A percentile compares a stretch with the other conserved stretches of the same genome.
Conservation (phyloP, 1,140 invertebrate genomes). For the Aphelenchoides fujianensis region DNA sequence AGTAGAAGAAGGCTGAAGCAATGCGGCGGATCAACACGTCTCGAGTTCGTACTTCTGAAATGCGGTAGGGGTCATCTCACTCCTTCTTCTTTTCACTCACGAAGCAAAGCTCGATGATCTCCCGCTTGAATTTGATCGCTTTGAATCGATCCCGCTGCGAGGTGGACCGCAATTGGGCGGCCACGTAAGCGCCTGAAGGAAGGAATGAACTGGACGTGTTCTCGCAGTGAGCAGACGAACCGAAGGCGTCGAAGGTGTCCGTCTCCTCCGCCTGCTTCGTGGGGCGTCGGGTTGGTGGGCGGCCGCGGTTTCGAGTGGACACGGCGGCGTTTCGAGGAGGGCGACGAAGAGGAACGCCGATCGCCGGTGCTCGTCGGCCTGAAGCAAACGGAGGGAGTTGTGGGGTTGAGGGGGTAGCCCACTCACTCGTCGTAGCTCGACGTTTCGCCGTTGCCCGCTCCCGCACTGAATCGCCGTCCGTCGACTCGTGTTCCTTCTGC, state of each 20-base stretch:
- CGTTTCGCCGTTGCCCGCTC: background rate
- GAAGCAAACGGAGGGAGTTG: background rate
- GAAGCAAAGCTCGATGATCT: conserved; percentile 16
- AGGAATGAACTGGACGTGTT: background rate
- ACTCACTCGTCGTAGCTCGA: background rate
- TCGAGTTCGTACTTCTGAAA: background rate
- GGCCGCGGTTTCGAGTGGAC: background rate
- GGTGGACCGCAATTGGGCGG: background rate
- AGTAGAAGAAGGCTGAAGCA: too few relatives aligned
- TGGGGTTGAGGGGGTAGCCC: background rate
- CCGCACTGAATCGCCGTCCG: background rate
- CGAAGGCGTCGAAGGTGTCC: background rate
- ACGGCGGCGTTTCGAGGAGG: background rate
- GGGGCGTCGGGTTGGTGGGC: background rate
- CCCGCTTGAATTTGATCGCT: background rate
- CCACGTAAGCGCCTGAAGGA: background rate
- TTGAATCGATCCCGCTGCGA: conserved; percentile 14
- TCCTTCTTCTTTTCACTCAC: background rate
- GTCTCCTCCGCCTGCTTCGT: background rate
- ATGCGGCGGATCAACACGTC: background rate
- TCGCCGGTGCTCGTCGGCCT: background rate
- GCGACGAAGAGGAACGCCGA: background rate
- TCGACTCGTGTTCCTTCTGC: background rate
- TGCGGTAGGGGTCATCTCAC: background rate
- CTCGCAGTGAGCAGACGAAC: too few relatives aligned